These are phyloP conservation scores for Heliconius himera DNA, from an alignment of 1,140 invertebrate genomes.

Conservation along the genomic window DNA sequence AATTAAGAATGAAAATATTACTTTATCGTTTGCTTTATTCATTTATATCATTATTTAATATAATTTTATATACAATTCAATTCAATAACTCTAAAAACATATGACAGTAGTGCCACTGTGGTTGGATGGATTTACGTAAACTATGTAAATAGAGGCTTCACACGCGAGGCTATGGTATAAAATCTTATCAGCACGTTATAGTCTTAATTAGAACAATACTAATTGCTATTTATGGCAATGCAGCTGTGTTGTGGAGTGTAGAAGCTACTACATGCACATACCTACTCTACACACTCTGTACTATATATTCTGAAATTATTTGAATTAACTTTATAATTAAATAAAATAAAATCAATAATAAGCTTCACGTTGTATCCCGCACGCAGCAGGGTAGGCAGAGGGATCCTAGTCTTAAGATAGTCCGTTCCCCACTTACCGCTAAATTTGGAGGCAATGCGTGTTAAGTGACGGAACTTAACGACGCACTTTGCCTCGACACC, in stretches of 20 bases:
- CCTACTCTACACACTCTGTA: background rate
- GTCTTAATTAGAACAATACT: conserved; percentile 64
- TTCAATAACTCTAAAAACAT: background rate
- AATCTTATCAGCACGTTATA: conserved; percentile 52
- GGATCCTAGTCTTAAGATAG: too few relatives aligned
- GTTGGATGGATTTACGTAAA: conserved; percentile 46
- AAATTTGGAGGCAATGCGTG: too few relatives aligned
- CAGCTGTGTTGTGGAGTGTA: conserved; percentile 26
- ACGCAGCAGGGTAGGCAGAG: too few relatives aligned
- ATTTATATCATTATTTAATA: background rate
- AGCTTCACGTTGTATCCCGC: too few relatives aligned
- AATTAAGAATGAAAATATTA: background rate
- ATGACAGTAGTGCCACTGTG: conserved; percentile 26
- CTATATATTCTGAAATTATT: too few relatives aligned
- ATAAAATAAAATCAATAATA: too few relatives aligned
- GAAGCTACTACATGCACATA: background rate
- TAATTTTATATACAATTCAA: background rate
- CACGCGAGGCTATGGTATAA: conserved; percentile 66
- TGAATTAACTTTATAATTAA: too few relatives aligned
- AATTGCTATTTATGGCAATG: conserved; percentile 63
- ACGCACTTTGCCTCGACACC: too few relatives aligned
- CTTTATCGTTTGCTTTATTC: too few relatives aligned
- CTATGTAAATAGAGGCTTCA: conserved; percentile 46
- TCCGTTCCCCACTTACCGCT: too few relatives aligned
- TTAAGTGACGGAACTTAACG: too few relatives aligned